Evolutionary conservation across 2,888 invertebrate genomes (phyloP).

Genomic region (Phytoseiulus persimilis): DNA sequence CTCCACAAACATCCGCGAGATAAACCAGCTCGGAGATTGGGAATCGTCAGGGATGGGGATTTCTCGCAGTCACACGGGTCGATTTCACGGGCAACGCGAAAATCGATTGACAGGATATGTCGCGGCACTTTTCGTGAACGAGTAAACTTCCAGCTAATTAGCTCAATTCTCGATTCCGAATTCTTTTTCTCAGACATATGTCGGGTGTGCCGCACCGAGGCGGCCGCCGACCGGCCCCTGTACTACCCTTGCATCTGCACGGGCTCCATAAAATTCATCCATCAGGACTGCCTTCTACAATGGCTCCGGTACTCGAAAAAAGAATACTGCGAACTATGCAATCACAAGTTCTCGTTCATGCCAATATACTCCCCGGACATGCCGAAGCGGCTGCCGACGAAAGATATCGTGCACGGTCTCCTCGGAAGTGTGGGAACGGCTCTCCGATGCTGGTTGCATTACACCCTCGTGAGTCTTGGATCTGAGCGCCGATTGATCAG

Average conservation of each 20-base stretch:
- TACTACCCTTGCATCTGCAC: slow-evolving; percentile 98
- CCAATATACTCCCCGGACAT: slow-evolving; percentile 99
- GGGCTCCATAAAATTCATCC: slow-evolving; percentile 97
- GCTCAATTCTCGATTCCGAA: no score
- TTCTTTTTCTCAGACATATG: slow-evolving; percentile 74
- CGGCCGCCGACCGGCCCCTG: slow-evolving; percentile 76
- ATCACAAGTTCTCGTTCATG: slow-evolving; percentile 92
- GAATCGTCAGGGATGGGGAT: no score
- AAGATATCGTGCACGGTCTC: slow-evolving; percentile 82
- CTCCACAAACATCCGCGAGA: no score
- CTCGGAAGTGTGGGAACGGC: slow-evolving; percentile 80
- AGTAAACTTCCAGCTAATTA: background rate
- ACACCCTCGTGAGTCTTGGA: slow-evolving; percentile 82
- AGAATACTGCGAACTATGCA: slow-evolving; percentile 96
- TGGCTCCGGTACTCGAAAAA: slow-evolving; percentile 98
- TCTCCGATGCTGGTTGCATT: slow-evolving; percentile 92
- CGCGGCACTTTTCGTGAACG: background rate
- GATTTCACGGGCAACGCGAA: no score
- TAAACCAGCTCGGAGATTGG: no score
- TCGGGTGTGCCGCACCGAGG: slow-evolving; percentile 93
- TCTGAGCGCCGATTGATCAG: background rate
- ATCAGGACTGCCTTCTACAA: slow-evolving; percentile 91
- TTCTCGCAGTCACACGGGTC: no score
- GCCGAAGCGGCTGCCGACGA: slow-evolving; percentile 90
- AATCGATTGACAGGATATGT: no score